These are phyloP conservation scores for Sceloporus undulatus DNA, from an alignment of 2,113 vertebrate species.

Conservation along the genomic window DNA sequence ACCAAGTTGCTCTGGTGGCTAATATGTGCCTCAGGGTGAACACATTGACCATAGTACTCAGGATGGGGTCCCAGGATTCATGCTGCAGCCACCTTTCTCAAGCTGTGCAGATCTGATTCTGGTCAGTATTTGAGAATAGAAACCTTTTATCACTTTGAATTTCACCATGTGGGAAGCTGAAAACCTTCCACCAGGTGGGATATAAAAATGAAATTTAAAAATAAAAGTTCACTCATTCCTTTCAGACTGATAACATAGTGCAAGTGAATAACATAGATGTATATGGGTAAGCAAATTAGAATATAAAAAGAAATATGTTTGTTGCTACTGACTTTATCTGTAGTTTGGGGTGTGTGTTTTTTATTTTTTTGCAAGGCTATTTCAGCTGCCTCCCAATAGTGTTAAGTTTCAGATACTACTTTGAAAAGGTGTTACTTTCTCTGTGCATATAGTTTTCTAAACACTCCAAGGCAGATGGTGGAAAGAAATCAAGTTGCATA, in stretches of 20 bases:
- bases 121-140: not conserved
- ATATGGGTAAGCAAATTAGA: not conserved
- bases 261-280: not conserved
- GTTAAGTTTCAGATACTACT: not conserved
- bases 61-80: not conserved
- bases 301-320: not conserved
- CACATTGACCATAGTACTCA: not conserved
- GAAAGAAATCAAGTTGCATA: constrained; percentile 6
- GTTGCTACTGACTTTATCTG: not conserved
- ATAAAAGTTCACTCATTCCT: not conserved
- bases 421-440: constrained; percentile 22
- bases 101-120: not conserved
- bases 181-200: not conserved
- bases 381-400: not conserved
- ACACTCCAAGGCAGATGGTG: constrained; percentile 13
- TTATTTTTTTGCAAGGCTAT: not conserved
- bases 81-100: not conserved
- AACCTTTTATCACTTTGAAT: not conserved
- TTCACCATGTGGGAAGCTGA: not conserved
- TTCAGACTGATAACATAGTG: not conserved
- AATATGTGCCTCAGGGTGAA: not conserved
- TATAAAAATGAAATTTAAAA: not conserved
- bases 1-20: not conserved
- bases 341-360: not conserved
- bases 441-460: not conserved